Evolutionary conservation across 1,140 invertebrate species (phyloP).

Genomic region (Hyles vespertilio): DNA sequence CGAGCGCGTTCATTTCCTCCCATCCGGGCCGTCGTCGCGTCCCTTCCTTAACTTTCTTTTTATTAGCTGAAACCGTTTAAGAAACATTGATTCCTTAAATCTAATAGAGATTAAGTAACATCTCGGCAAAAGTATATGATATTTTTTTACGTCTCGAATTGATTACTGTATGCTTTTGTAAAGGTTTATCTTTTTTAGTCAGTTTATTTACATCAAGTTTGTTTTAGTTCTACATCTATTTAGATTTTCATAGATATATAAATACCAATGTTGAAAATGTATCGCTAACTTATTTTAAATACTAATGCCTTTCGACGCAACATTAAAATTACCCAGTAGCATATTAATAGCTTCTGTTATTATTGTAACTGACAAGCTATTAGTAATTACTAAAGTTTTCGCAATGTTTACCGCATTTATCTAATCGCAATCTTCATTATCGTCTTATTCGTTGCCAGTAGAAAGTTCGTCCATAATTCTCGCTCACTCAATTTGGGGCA

Average conservation of each 20-base stretch:
- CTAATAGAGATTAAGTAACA: conserved; percentile 55
- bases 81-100: conserved; percentile 68
- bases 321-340: too few species aligned
- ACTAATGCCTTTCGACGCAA: too few species aligned
- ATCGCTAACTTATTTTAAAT: too few species aligned
- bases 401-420: conserved; percentile 50
- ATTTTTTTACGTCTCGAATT: conserved; percentile 7
- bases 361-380: conserved; percentile 1
- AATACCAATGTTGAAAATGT: too few species aligned
- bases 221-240: too few species aligned
- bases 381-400: conserved; percentile 17
- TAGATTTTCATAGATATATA: too few species aligned
- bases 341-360: too few species aligned
- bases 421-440: conserved; percentile 67
- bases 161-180: too few species aligned
- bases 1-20: conserved; percentile 72
- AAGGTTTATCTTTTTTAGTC: too few species aligned
- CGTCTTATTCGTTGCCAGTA: conserved; percentile 55
- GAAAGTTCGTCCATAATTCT: conserved; percentile 69
- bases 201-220: too few species aligned
- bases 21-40: conserved; percentile 37
- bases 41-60: conserved; percentile 67
- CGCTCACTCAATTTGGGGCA: conserved; percentile 63
- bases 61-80: conserved; percentile 73
- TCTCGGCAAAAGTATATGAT: conserved; percentile 23